Base-by-base conservation (phyloP, 2,888 invertebrate species). In the Hofmannophila pseudospretella region DNA sequence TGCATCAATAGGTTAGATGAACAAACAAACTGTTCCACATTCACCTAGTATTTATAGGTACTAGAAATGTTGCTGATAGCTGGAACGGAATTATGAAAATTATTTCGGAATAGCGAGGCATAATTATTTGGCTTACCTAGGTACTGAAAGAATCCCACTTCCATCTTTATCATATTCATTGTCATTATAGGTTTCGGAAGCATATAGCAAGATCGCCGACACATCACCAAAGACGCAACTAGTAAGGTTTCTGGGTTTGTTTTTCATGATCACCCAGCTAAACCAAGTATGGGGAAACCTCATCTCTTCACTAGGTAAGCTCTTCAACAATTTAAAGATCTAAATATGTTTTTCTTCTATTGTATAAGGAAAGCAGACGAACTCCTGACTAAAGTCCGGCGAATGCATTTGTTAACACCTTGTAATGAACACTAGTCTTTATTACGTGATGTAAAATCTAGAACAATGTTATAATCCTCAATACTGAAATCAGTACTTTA, bases 221-320 rank as follows among this genome's bases (percentile, higher is more conserved):
- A n/a, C 10, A 4, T 7, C 22, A 22, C 9, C 12, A 12, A 12
- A 32, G 11, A 8, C 7, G 9, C 11, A 19, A n/a, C 86, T 93
- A 32, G 89, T 90, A 28, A 77, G 91, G 3, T 93, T 93, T 63
- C 89, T 93, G 41, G 93, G 93, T 0, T 69, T 92, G 20, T 93
- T 93, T 77, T 93, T 92, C 76, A 90, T 91, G 89, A 88, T 92
- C 43, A 92, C 92, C 63, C 92, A 92, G 62, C 82, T 90, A 51
- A 89, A 91, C 45, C 90, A 91, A 76, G 88, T 93, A 16, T 90
- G 90, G 89, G 92, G 93, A 0, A 92, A 92, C 52, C 76, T 92
- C 13, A 89, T 91, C 26, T 91, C 91, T 7, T 91, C 90, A 1
- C 48, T 87, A 27, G 88, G 89, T 89, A 58, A 65, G 74, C 8